phyloP scores from a whole-genome alignment of 2,888 invertebrate genomes.

The Blomia tropicalis region DNA sequence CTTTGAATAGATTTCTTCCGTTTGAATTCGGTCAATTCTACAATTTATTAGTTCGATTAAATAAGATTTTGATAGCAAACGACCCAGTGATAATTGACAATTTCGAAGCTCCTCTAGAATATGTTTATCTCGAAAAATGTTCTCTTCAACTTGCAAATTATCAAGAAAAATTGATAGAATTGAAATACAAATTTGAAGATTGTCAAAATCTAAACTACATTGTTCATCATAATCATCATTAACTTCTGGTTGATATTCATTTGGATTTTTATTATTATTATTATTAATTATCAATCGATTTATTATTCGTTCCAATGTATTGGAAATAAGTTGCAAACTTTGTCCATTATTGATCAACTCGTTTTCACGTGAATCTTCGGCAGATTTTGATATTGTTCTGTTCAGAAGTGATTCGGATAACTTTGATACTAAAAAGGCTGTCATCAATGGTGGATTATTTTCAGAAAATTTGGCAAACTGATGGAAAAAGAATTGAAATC shows the following conservation, averaged over 20 bases:
- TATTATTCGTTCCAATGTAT: conserved; percentile 14
- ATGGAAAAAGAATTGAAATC: conserved; percentile 18
- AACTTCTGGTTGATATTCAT: neutral
- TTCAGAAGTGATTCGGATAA: neutral
- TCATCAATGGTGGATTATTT: neutral
- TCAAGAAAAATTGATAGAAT: neutral
- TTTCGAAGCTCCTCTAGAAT: neutral
- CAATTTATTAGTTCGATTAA: conserved; percentile 3
- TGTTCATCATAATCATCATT: neutral
- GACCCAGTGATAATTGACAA: neutral
- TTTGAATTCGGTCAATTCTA: neutral
- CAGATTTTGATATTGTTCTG: neutral
- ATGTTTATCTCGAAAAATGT: neutral
- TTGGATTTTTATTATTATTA: neutral
- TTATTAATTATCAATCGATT: neutral
- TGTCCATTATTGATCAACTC: neutral
- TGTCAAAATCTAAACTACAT: neutral
- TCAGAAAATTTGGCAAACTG: conserved; percentile 6
- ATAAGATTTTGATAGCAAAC: too few relatives aligned
- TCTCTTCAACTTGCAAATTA: neutral
- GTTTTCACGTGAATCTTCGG: neutral
- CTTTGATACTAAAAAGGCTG: conserved; percentile 16
- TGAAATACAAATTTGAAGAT: neutral
- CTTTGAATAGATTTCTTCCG: neutral
- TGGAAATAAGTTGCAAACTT: conserved; percentile 3